Evolutionary conservation across 2,113 vertebrate species (phyloP).

Genomic region (Odocoileus hemionus): DNA sequence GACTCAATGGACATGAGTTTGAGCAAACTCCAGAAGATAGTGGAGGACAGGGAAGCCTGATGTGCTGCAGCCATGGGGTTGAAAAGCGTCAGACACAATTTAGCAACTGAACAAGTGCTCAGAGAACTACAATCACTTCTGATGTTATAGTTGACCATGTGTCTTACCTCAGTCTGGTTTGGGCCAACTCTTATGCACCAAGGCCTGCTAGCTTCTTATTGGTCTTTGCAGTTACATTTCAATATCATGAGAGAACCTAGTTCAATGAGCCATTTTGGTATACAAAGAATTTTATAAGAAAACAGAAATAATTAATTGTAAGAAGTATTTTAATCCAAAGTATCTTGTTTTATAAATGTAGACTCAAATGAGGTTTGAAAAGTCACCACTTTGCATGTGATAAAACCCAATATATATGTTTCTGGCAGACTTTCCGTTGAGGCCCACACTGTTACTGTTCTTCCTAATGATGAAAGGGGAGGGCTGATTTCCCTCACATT

Average conservation of each 20-base stretch:
- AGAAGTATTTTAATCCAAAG: background rate
- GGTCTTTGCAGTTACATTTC: background rate
- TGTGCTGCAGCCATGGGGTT: background rate
- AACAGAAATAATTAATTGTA: background rate
- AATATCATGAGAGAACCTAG: background rate
- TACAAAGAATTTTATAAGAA: conserved; percentile 15
- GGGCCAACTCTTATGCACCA: background rate
- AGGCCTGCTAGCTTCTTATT: background rate
- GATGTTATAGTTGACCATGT: conserved; percentile 49
- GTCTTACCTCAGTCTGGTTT: conserved; percentile 22
- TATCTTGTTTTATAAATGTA: background rate
- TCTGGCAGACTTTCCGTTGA: background rate
- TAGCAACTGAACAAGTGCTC: background rate
- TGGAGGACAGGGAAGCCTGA: background rate
- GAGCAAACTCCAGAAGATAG: background rate
- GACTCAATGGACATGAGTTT: background rate
- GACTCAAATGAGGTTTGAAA: background rate
- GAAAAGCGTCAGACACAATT: background rate
- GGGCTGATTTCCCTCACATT: background rate
- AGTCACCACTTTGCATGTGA: background rate
- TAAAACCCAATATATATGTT: background rate
- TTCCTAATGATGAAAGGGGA: background rate
- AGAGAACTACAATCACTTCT: conserved; percentile 52
- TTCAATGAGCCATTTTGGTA: background rate
- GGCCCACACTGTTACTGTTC: background rate